phyloP scores from a whole-genome alignment of 2,888 invertebrate genomes.

The Cantharis nigra region DNA sequence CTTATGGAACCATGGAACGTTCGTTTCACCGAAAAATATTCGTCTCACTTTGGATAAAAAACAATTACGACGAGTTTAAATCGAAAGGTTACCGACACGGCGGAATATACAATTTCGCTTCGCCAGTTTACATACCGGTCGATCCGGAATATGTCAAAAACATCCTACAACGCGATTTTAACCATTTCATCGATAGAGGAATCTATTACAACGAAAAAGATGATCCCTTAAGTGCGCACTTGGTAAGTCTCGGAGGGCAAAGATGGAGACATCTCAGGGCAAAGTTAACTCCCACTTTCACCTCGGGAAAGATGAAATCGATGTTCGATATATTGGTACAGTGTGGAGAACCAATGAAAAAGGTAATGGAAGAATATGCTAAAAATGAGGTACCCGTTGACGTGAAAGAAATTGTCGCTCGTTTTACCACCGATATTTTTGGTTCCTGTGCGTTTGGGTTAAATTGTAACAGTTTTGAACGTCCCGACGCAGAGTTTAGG shows the following conservation, averaged over 20 bases:
- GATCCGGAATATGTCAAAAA: conserved; percentile 47
- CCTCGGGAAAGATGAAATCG: conserved; percentile 57
- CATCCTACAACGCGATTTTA: conserved; percentile 52
- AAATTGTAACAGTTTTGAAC: conserved; percentile 4
- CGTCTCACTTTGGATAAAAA: background rate
- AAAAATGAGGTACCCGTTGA: background rate
- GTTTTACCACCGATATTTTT: background rate
- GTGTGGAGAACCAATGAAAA: conserved; percentile 29
- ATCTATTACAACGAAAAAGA: conserved; percentile 50
- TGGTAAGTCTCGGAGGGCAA: conserved; percentile 52
- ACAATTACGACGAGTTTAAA: conserved; percentile 34
- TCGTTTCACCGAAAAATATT: background rate
- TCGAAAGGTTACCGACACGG: conserved; percentile 24
- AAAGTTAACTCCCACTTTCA: conserved; percentile 58
- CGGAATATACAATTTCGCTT: conserved; percentile 12
- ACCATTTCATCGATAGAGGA: conserved; percentile 54
- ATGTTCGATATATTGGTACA: conserved; percentile 55
- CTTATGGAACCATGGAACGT: background rate
- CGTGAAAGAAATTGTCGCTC: background rate
- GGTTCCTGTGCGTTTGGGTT: conserved; percentile 4
- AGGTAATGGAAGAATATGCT: background rate
- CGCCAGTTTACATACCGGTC: background rate
- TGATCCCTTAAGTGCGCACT: conserved; percentile 49
- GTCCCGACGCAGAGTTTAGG: background rate
- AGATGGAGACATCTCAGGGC: conserved; percentile 58